A percentile compares a stretch with the other conserved stretches of the same genome.
phyloP scores from a whole-genome alignment of 2,888 invertebrate species.

The Scrobipalpa atriplicella region DNA sequence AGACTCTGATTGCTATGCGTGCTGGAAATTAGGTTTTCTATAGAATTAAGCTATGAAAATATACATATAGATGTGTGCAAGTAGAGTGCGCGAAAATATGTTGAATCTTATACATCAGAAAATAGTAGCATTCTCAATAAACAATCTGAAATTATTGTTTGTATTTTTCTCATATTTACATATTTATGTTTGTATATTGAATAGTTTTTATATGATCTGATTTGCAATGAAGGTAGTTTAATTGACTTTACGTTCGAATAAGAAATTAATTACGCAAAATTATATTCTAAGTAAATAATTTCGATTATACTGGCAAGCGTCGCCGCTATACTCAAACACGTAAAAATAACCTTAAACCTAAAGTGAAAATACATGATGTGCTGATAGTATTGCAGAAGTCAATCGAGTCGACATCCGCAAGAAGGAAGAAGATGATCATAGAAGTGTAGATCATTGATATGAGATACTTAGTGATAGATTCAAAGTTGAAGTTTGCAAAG shows the following conservation, averaged over 20 bases:
- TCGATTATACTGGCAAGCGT: conserved; percentile 36
- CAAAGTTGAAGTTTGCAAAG: conserved; percentile 42
- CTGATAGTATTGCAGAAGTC: conserved; percentile 58
- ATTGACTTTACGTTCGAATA: conserved; percentile 55
- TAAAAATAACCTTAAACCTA: conserved; percentile 48
- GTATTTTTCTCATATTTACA: conserved; percentile 67
- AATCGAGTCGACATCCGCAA: conserved; percentile 48
- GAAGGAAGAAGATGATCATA: conserved; percentile 51
- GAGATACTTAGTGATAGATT: conserved; percentile 46
- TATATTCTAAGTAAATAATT: conserved; percentile 37
- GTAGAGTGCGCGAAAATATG: conserved; percentile 74
- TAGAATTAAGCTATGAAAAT: conserved; percentile 77
- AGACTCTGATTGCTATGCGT: conserved; percentile 59
- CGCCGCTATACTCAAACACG: conserved; percentile 31
- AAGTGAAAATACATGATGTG: conserved; percentile 77
- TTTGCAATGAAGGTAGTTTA: conserved; percentile 57
- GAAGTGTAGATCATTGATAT: conserved; percentile 42
- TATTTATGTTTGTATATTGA: conserved; percentile 66
- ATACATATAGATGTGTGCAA: conserved; percentile 61
- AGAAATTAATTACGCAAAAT: conserved; percentile 44
- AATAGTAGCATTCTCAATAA: conserved; percentile 72
- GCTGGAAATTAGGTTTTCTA: conserved; percentile 62
- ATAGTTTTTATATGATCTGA: conserved; percentile 57
- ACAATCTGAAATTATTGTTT: conserved; percentile 74
- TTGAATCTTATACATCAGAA: conserved; percentile 69